These are phyloP conservation scores for Tenodera sinensis DNA, from an alignment of 2,888 invertebrate genomes.

Conservation along the genomic window DNA sequence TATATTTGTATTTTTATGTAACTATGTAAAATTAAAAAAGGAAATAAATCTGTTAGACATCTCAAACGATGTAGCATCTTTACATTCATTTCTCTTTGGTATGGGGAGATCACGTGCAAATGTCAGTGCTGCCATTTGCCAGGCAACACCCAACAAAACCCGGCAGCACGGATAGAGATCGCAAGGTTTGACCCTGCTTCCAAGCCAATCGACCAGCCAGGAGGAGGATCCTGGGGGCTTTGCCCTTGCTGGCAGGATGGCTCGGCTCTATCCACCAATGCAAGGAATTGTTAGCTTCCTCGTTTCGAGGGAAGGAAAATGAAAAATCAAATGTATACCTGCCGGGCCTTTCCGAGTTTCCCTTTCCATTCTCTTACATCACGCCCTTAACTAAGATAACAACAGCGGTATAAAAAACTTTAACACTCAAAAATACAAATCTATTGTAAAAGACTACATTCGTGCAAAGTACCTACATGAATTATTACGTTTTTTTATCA, in stretches of 20 bases:
- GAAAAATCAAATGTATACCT: slow-evolving; percentile 29
- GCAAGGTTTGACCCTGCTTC: slow-evolving; percentile 25
- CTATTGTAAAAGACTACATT: slow-evolving; percentile 34
- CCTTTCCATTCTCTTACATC: slow-evolving; percentile 24
- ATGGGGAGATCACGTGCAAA: slow-evolving; percentile 36
- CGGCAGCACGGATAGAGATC: slow-evolving; percentile 11
- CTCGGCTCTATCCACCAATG: slow-evolving; percentile 15
- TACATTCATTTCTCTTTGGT: slow-evolving; percentile 35
- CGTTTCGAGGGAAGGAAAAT: slow-evolving; percentile 23
- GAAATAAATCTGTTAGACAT: slow-evolving; percentile 27
- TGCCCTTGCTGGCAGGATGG: slow-evolving; percentile 9
- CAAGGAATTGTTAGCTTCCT: slow-evolving; percentile 15
- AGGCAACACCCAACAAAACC: slow-evolving; percentile 1
- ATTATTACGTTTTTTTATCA: slow-evolving; percentile 33
- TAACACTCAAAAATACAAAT: slow-evolving; percentile 37
- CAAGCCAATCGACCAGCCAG: neutral
- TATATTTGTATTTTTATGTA: slow-evolving; percentile 30
- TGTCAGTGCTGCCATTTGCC: slow-evolving; percentile 15
- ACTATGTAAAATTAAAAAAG: slow-evolving; percentile 31
- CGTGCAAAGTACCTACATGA: slow-evolving; percentile 34
- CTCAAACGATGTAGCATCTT: slow-evolving; percentile 30
- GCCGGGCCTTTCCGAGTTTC: slow-evolving; percentile 29
- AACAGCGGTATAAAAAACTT: slow-evolving; percentile 35
- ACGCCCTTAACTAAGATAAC: slow-evolving; percentile 34
- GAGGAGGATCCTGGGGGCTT: slow-evolving; percentile 21